These are phyloP conservation scores for Podotricha telesiphe DNA, from an alignment of 2,888 invertebrate genomes.

Conservation along the genomic window DNA sequence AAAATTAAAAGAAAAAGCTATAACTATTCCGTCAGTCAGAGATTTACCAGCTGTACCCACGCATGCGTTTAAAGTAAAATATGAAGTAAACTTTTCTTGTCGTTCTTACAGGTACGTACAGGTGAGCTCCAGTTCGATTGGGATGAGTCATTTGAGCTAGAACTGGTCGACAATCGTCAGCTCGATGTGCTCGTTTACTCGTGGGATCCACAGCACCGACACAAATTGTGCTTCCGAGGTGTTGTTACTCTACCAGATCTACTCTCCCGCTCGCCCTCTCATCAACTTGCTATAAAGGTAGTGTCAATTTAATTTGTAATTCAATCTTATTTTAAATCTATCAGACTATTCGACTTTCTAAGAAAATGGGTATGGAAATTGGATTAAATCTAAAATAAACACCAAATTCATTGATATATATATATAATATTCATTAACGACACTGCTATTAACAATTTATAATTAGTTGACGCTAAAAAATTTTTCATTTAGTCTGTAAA, in stretches of 20 bases:
- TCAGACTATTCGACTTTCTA: background rate
- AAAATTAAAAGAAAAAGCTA: too few species aligned
- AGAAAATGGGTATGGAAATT: too few species aligned
- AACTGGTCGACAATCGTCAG: constrained; percentile 96
- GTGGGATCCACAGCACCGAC: constrained; percentile 99
- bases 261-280: constrained; percentile 90
- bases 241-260: constrained; percentile 93
- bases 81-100: background rate
- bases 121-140: constrained; percentile 99
- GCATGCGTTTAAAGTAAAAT: too few species aligned
- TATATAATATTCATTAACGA: too few species aligned
- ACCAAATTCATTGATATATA: too few species aligned
- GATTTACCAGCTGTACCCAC: background rate
- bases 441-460: too few species aligned
- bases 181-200: constrained; percentile 98
- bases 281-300: constrained; percentile 96
- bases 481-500: too few species aligned
- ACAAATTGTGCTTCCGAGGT: constrained; percentile 97
- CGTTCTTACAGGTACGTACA: constrained; percentile 87
- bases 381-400: too few species aligned
- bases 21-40: background rate
- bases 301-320: background rate
- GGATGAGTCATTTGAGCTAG: constrained; percentile 99
- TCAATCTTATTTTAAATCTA: background rate
- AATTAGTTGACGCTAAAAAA: too few species aligned